Evolutionary conservation across 2,888 invertebrate species (phyloP).

Genomic region (Entomobrya multifasciata): DNA sequence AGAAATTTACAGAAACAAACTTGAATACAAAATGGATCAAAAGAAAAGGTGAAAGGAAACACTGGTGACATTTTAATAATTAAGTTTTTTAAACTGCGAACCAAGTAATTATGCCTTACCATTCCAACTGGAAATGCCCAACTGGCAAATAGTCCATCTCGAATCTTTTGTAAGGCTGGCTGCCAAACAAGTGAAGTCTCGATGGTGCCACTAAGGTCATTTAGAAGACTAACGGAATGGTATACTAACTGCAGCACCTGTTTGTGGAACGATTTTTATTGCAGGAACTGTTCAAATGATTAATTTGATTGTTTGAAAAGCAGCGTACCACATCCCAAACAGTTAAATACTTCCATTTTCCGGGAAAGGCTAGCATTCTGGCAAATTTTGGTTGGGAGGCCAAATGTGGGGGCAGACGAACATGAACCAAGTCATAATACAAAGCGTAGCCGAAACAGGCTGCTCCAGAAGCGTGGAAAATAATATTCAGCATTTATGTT

Average conservation of each 20-base stretch:
- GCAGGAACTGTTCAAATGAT: background rate
- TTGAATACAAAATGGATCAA: too few relatives aligned
- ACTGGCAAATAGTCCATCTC: constrained; percentile 86
- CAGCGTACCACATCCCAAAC: constrained; percentile 90
- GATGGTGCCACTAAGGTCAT: constrained; percentile 89
- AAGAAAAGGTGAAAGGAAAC: too few relatives aligned
- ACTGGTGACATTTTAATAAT: too few relatives aligned
- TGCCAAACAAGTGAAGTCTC: constrained; percentile 85
- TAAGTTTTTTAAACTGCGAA: too few relatives aligned
- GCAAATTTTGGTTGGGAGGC: constrained; percentile 8
- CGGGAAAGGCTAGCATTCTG: constrained; percentile 84
- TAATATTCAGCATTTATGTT: too few relatives aligned
- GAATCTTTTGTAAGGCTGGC: constrained; percentile 86
- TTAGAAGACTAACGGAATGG: constrained; percentile 88
- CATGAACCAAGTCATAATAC: constrained; percentile 69
- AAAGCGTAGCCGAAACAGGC: constrained; percentile 76
- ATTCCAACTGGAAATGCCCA: constrained; percentile 90
- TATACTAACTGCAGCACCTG: constrained; percentile 90
- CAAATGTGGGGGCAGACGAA: constrained; percentile 56
- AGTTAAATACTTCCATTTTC: constrained; percentile 92
- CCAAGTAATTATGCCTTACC: too few relatives aligned
- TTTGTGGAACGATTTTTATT: constrained; percentile 80
- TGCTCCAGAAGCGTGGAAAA: constrained; percentile 74
- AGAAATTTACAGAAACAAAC: constrained; percentile 94
- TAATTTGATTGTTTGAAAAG: too few relatives aligned